phyloP scores from a whole-genome alignment of 2,888 invertebrate genomes.

The Protophormia terraenovae region DNA sequence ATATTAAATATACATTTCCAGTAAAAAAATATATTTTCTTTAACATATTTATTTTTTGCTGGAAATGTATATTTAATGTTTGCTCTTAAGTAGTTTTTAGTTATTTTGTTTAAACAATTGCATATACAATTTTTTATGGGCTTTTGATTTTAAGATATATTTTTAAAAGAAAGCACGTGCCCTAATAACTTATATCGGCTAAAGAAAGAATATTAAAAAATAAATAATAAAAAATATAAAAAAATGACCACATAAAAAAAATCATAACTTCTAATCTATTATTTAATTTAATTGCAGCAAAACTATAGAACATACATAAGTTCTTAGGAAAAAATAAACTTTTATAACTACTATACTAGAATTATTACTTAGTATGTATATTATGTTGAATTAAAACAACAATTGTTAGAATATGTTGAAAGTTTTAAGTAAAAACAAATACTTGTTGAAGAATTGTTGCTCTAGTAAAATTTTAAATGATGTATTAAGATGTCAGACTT shows the following conservation, averaged over 20 bases:
- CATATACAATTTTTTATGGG: conserved; percentile 18
- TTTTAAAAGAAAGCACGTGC: conserved; percentile 55
- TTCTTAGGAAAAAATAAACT: background rate
- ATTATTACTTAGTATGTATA: conserved; percentile 11
- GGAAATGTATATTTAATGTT: no score
- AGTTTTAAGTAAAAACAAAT: conserved; percentile 15
- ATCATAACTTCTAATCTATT: background rate
- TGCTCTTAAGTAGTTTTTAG: no score
- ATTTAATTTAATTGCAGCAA: conserved; percentile 4
- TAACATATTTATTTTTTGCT: no score
- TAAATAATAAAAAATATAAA: background rate
- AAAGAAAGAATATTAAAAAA: conserved; percentile 16
- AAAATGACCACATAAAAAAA: background rate
- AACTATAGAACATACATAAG: background rate
- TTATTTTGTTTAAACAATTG: no score
- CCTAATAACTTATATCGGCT: conserved; percentile 56
- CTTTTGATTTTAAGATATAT: conserved; percentile 1
- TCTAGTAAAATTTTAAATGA: background rate
- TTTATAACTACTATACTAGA: background rate
- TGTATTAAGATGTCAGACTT: conserved; percentile 37
- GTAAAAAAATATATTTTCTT: background rate
- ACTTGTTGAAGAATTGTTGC: background rate
- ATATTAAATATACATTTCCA: conserved; percentile 9
- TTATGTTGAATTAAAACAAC: background rate
- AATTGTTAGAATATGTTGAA: conserved; percentile 15